These are phyloP conservation scores for Brachyrhaphis roseni DNA, from an alignment of 2,797 vertebrate species.

Conservation along the genomic window DNA sequence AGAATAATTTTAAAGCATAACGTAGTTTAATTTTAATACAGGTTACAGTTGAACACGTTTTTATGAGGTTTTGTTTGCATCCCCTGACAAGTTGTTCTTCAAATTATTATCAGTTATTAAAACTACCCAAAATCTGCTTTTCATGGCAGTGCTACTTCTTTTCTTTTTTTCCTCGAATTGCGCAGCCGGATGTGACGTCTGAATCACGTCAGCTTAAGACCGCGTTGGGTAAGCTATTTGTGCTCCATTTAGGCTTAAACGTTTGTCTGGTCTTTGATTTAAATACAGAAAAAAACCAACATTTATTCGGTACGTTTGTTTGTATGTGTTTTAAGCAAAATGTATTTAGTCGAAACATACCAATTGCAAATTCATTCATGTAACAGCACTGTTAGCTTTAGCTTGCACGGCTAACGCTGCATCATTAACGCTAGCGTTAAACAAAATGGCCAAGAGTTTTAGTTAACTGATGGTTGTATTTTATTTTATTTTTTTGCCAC, in stretches of 20 bases:
- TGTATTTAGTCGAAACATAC: background rate
- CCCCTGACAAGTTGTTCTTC: background rate
- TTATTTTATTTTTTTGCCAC: too few species aligned
- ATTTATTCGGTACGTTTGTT: background rate
- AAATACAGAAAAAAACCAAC: background rate
- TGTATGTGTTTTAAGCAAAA: rapidly evolving
- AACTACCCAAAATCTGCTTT: background rate
- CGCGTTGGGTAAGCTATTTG: constrained; percentile 75
- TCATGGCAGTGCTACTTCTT: background rate
- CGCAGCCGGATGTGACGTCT: constrained; percentile 72
- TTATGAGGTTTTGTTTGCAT: background rate
- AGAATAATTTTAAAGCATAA: background rate
- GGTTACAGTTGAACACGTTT: background rate
- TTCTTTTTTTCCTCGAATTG: constrained; percentile 12
- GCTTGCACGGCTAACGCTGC: constrained; percentile 42
- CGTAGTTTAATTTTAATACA: background rate
- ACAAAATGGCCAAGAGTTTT: constrained; percentile 60
- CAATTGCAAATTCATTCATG: background rate
- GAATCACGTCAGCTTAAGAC: constrained; percentile 58
- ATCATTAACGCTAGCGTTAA: constrained; percentile 28
- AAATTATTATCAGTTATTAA: background rate
- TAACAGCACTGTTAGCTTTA: constrained; percentile 33
- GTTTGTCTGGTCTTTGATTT: background rate
- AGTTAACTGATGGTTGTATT: background rate
- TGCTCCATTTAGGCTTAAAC: constrained; percentile 3